Evolutionary conservation across 2,797 vertebrate species (phyloP).

Genomic region (Anas capensis): DNA sequence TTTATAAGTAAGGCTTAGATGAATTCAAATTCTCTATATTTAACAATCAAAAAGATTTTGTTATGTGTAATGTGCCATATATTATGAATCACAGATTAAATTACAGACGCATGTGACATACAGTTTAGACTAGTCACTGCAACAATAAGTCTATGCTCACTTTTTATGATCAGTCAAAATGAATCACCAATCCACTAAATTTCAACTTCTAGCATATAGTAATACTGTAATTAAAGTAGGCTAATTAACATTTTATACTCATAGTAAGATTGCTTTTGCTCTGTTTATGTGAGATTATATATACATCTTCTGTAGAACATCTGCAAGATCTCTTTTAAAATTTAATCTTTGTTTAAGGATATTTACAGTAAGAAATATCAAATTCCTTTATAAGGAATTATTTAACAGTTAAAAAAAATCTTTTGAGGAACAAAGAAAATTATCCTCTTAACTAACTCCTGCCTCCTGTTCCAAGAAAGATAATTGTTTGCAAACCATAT

Average conservation of each 20-base stretch:
- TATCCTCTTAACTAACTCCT: constrained; percentile 54
- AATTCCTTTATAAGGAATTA: constrained; percentile 31
- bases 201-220: constrained; percentile 61
- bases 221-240: constrained; percentile 73
- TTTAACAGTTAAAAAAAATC: constrained; percentile 41
- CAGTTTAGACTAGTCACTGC: constrained; percentile 71
- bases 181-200: constrained; percentile 73
- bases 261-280: constrained; percentile 40
- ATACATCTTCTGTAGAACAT: constrained; percentile 51
- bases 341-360: constrained; percentile 39
- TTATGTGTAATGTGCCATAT: constrained; percentile 44
- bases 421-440: constrained; percentile 61
- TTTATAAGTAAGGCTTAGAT: not conserved
- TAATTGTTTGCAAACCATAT: constrained; percentile 77
- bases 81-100: constrained; percentile 68
- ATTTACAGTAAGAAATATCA: constrained; percentile 40
- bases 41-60: constrained; percentile 36
- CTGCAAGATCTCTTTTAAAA: constrained; percentile 48
- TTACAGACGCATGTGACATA: constrained; percentile 54
- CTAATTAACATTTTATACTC: constrained; percentile 75
- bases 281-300: constrained; percentile 51
- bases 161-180: constrained; percentile 77
- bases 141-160: constrained; percentile 63
- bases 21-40: constrained; percentile 28
- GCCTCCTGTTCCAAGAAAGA: constrained; percentile 56